A percentile compares a stretch with the other conserved stretches of the same genome.
Conservation (phyloP, 2,797 vertebrate genomes). For the Betta splendens region DNA sequence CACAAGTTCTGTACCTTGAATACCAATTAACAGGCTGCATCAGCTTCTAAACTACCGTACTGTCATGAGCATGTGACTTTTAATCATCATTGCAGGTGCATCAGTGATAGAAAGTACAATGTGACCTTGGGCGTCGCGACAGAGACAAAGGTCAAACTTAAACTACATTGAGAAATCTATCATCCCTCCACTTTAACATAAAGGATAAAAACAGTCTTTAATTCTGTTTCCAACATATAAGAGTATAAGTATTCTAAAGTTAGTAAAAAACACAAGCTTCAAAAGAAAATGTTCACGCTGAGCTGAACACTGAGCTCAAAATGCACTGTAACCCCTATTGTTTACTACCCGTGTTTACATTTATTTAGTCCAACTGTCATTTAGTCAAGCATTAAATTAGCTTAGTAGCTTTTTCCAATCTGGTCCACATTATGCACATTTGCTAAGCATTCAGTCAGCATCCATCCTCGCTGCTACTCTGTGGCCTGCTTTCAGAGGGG, state of each 20-base stretch:
- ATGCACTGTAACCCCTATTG: neutral
- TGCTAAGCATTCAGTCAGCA: neutral
- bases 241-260: too few species aligned
- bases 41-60: conserved; percentile 32
- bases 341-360: conserved; percentile 3
- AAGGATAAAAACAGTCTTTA: too few species aligned
- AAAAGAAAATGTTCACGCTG: too few species aligned
- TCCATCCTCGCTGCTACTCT: neutral
- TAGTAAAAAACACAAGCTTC: too few species aligned
- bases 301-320: too few species aligned
- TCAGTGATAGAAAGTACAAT: conserved; percentile 12
- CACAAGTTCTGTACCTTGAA: conserved; percentile 32
- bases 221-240: too few species aligned
- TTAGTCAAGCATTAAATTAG: neutral
- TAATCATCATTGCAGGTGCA: conserved; percentile 7
- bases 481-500: neutral
- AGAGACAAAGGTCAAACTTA: neutral
- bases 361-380: neutral
- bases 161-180: conserved; percentile 2
- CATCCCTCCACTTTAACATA: too few species aligned
- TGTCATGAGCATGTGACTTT: conserved; percentile 28
- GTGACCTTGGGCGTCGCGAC: conserved; percentile 33
- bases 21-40: conserved; percentile 34
- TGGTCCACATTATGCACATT: neutral
- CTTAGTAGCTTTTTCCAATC: neutral